Percentiles rank a stretch among this genome's conserved stretches.
Evolutionary conservation across 2,888 invertebrate species (phyloP).

Genomic region (Pediacus dermestoides): DNA sequence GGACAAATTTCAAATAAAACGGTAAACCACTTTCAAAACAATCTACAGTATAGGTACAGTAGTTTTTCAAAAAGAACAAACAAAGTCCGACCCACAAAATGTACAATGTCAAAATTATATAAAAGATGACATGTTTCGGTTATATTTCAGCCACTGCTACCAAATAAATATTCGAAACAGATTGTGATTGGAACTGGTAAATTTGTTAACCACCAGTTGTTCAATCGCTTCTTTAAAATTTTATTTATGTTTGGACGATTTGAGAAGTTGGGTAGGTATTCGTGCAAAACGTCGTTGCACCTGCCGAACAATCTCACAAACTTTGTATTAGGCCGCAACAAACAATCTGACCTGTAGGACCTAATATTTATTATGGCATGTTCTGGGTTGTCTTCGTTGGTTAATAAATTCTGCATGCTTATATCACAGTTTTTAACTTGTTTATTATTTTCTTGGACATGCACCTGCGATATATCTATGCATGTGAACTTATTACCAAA

Average conservation of each 20-base stretch:
- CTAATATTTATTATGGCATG: too few relatives aligned
- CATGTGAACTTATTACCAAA: neutral
- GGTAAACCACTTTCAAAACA: too few relatives aligned
- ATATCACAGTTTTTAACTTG: neutral
- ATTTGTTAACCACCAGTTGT: slow-evolving; percentile 1
- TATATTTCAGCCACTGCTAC: too few relatives aligned
- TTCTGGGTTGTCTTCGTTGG: too few relatives aligned
- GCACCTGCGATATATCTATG: slow-evolving; percentile 1
- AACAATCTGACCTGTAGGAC: slow-evolving; percentile 1
- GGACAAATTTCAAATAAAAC: too few relatives aligned
- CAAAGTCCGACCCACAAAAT: too few relatives aligned
- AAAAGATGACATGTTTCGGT: too few relatives aligned
- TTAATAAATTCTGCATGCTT: neutral
- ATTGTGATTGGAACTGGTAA: slow-evolving; percentile 2
- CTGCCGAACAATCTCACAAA: slow-evolving; percentile 1
- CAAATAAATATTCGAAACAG: slow-evolving; percentile 1
- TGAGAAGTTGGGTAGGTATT: neutral
- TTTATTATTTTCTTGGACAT: slow-evolving; percentile 1
- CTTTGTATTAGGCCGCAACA: slow-evolving; percentile 2
- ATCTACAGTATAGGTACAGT: too few relatives aligned
- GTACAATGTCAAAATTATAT: too few relatives aligned
- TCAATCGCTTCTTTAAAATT: neutral
- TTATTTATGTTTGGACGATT: neutral
- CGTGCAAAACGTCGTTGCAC: slow-evolving; percentile 1
- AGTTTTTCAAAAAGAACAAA: too few relatives aligned